Percentiles rank a stretch among this genome's conserved stretches.
These are phyloP conservation scores for Elegia similella DNA, from an alignment of 2,888 invertebrate species.

Conservation along the genomic window DNA sequence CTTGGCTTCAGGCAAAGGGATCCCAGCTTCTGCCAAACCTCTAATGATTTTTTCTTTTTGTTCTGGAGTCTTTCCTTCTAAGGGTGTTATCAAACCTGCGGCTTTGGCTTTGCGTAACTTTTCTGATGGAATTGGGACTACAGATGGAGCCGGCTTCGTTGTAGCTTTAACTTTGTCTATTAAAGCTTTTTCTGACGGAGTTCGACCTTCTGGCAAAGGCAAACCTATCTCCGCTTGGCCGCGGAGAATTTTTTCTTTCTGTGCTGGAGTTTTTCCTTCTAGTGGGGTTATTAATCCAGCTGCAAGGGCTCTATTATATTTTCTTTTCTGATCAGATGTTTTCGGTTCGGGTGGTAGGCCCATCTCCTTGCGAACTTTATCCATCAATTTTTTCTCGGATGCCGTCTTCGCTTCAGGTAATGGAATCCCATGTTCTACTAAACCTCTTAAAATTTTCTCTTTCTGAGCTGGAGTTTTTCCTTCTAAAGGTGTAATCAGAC, in stretches of 20 bases:
- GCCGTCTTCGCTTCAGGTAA: conserved; percentile 29
- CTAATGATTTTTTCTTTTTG: conserved; percentile 32
- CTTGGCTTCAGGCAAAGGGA: conserved; percentile 32
- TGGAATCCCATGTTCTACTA: conserved; percentile 28
- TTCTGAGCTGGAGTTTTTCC: conserved; percentile 32
- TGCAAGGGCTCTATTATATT: conserved; percentile 20
- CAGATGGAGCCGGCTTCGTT: conserved; percentile 16
- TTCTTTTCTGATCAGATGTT: conserved; percentile 17
- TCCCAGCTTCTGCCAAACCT: conserved; percentile 26
- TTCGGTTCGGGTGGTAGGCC: conserved; percentile 25
- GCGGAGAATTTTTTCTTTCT: conserved; percentile 23
- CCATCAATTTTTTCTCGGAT: conserved; percentile 23
- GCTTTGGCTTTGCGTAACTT: conserved; percentile 33
- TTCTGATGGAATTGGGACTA: conserved; percentile 26
- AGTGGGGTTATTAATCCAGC: conserved; percentile 22
- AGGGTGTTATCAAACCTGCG: conserved; percentile 31
- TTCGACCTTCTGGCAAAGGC: conserved; percentile 25
- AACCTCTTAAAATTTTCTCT: conserved; percentile 31
- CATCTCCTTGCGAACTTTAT: conserved; percentile 34
- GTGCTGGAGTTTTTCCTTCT: conserved; percentile 21
- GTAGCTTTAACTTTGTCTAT: conserved; percentile 27
- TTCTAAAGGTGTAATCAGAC: conserved; percentile 26
- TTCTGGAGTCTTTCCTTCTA: conserved; percentile 25
- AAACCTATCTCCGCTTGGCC: conserved; percentile 19
- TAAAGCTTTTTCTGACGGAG: conserved; percentile 27